phyloP scores from a whole-genome alignment of 2,113 vertebrate species.

The Atrichornis clamosus region DNA sequence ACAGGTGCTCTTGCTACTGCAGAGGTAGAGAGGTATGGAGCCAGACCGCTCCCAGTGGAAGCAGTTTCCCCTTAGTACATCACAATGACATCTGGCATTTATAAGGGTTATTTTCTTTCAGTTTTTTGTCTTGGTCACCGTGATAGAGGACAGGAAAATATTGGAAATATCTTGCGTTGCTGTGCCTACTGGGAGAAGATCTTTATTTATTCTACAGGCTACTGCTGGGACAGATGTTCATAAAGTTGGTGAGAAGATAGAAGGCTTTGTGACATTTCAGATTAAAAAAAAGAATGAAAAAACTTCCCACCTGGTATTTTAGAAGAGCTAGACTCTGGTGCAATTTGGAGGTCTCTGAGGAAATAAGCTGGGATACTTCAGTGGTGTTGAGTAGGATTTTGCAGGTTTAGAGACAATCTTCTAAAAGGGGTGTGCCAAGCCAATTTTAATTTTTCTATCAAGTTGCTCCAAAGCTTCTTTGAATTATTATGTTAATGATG shows the following conservation, averaged over 20 bases:
- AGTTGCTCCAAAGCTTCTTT: not conserved
- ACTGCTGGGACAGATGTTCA: not conserved
- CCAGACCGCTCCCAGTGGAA: not conserved
- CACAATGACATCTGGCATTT: not conserved
- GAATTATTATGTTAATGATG: not conserved
- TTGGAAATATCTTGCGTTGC: not conserved
- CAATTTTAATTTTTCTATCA: not conserved
- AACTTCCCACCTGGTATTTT: not conserved
- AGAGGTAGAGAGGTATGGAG: not conserved
- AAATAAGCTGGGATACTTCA: not conserved
- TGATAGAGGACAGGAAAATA: not conserved
- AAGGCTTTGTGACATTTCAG: not conserved
- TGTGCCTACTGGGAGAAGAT: not conserved
- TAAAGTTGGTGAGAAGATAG: not conserved
- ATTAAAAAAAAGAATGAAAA: not conserved
- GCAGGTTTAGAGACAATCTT: not conserved
- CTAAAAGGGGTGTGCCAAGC: not conserved
- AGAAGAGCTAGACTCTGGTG: not conserved
- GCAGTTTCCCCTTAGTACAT: not conserved
- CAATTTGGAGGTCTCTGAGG: not conserved
- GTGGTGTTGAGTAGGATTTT: not conserved
- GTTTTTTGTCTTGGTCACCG: not conserved
- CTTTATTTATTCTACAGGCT: not conserved
- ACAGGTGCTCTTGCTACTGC: not conserved
- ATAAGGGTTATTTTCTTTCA: not conserved